A percentile compares a stretch with the other conserved stretches of the same genome.
Conservation (phyloP, 2,888 invertebrate genomes). For the Tipula helvola region DNA sequence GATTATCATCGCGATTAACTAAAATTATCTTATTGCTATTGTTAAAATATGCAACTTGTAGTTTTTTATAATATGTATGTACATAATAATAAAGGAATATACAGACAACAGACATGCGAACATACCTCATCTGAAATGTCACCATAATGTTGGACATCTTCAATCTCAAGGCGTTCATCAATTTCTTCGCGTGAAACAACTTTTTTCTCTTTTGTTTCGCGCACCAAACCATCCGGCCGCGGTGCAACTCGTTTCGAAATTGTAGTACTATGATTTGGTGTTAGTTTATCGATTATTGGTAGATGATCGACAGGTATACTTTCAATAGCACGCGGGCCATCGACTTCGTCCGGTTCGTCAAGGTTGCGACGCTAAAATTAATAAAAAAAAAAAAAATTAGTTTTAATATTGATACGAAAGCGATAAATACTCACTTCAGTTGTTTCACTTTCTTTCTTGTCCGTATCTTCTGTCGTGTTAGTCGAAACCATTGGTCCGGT, state of each 20-base stretch:
- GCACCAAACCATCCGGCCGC: conserved; percentile 63
- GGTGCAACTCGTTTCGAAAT: conserved; percentile 19
- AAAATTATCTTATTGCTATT: neutral
- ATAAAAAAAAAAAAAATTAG: conserved; percentile 13
- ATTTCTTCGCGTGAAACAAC: conserved; percentile 72
- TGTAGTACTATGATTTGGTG: conserved; percentile 5
- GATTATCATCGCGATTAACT: neutral
- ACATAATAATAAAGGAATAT: neutral
- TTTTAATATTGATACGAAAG: neutral
- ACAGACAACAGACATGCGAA: conserved; percentile 16
- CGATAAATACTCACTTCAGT: conserved; percentile 48
- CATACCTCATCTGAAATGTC: conserved; percentile 79
- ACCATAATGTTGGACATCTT: conserved; percentile 70
- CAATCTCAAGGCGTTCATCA: conserved; percentile 69
- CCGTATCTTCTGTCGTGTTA: conserved; percentile 81
- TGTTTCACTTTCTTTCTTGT: conserved; percentile 78
- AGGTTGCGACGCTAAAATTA: conserved; percentile 36
- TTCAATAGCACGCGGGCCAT: conserved; percentile 18
- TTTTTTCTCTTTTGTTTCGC: conserved; percentile 66
- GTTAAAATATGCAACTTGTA: neutral
- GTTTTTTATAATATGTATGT: neutral
- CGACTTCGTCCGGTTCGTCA: conserved; percentile 32
- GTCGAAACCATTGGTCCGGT: conserved; percentile 84
- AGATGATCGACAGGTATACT: neutral
- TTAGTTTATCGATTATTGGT: neutral